Evolutionary conservation across 1,140 invertebrate genomes (phyloP).

Genomic region (Anastrepha ludens): DNA sequence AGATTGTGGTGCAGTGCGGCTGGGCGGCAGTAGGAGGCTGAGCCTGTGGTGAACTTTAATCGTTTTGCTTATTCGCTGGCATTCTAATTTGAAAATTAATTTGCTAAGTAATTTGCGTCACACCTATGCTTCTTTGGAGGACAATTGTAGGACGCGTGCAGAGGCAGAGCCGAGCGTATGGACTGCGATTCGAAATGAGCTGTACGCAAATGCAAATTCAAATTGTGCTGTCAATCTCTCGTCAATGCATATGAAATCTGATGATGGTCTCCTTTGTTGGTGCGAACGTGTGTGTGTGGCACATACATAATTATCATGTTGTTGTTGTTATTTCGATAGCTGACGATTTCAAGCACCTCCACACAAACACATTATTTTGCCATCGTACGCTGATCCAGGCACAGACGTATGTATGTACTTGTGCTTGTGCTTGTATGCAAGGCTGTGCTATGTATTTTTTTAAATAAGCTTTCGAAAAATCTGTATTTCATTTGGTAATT

Average conservation of each 20-base stretch:
- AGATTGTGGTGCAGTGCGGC: not conserved
- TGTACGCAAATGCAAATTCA: slow-evolving; percentile 20
- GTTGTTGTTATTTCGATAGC: not conserved
- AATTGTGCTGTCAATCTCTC: slow-evolving; percentile 37
- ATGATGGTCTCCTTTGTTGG: slow-evolving; percentile 10
- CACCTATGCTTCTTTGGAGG: not conserved
- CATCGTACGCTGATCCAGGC: no score
- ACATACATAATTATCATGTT: not conserved
- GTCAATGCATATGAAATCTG: slow-evolving; percentile 21
- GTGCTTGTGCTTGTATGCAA: no score
- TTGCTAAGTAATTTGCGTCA: slow-evolving; percentile 26
- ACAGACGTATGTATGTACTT: no score
- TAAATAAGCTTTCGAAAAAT: no score
- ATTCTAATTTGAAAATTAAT: slow-evolving; percentile 52
- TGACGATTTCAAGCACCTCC: not conserved
- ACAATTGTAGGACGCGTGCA: not conserved
- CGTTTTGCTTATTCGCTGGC: slow-evolving; percentile 34
- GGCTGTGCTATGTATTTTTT: no score
- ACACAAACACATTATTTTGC: not conserved
- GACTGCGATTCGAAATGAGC: not conserved
- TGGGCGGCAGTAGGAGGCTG: not conserved
- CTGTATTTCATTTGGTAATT: no score
- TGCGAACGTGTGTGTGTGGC: not conserved
- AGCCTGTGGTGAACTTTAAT: not conserved
- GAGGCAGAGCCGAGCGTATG: not conserved